These are phyloP conservation scores for Caenorhabditis afra DNA, from an alignment of 2,888 invertebrate species.

Conservation along the genomic window DNA sequence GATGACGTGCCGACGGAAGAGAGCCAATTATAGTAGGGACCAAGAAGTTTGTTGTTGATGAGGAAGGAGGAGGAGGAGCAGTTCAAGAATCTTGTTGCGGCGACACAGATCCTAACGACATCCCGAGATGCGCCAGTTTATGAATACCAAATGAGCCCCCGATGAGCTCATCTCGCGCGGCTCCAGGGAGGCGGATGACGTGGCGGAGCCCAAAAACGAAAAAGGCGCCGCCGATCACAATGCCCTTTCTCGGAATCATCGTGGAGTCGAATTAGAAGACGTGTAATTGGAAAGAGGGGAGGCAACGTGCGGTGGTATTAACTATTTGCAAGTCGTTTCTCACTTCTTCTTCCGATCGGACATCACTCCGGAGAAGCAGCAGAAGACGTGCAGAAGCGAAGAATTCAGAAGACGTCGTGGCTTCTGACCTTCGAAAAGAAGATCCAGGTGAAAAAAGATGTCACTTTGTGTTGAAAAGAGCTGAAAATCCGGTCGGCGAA, in stretches of 20 bases:
- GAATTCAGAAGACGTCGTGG: too few relatives aligned
- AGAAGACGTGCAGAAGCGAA: constrained; percentile 1
- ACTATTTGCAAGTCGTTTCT: constrained; percentile 1
- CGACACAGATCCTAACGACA: not conserved
- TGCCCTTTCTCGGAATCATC: too few relatives aligned
- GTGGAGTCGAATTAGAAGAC: too few relatives aligned
- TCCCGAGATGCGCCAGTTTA: constrained; percentile 1
- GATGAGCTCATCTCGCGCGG: not conserved
- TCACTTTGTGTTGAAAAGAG: too few relatives aligned
- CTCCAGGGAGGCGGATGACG: not conserved
- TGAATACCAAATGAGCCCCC: constrained; percentile 15
- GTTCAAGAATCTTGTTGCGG: constrained; percentile 7
- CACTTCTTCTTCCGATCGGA: not conserved
- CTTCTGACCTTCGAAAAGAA: too few relatives aligned
- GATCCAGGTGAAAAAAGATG: too few relatives aligned
- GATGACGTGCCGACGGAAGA: constrained; percentile 2
- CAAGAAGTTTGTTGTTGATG: constrained; percentile 22
- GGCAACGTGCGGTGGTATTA: not conserved
- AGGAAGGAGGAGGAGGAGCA: not conserved
- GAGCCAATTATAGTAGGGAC: constrained; percentile 11
- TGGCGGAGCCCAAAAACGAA: not conserved
- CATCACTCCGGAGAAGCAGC: constrained; percentile 1
- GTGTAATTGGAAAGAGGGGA: constrained; percentile 7
- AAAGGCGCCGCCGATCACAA: too few relatives aligned
- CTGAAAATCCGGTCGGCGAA: too few relatives aligned